phyloP scores from a whole-genome alignment of 2,888 invertebrate genomes.

The Leptopilina syphax region DNA sequence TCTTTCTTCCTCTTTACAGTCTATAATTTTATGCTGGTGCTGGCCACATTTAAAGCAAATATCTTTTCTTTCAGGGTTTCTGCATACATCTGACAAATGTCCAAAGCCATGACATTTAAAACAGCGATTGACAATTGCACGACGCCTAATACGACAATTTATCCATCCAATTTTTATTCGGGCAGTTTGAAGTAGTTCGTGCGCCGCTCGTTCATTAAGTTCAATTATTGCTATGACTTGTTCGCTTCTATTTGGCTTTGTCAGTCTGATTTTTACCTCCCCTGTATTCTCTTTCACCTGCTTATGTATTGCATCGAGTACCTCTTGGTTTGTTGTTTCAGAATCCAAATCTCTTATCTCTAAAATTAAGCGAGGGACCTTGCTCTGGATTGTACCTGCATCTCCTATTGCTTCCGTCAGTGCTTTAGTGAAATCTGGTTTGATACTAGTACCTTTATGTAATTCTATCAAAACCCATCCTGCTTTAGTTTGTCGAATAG shows the following conservation, averaged over 20 bases:
- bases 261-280: constrained; percentile 21
- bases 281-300: background rate
- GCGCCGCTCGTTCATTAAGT: constrained; percentile 25
- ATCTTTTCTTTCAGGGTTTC: constrained; percentile 5
- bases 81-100: background rate
- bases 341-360: no score
- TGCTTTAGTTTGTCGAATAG: no score
- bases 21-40: constrained; percentile 47
- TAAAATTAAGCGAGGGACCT: no score
- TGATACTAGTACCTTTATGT: no score
- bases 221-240: constrained; percentile 39
- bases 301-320: no score
- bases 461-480: no score
- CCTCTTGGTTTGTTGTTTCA: no score
- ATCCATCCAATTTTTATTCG: constrained; percentile 33
- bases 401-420: no score
- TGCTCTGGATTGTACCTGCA: no score
- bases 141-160: constrained; percentile 30
- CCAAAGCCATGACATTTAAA: constrained; percentile 43
- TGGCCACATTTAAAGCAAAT: constrained; percentile 53
- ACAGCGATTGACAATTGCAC: constrained; percentile 5
- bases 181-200: background rate
- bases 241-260: constrained; percentile 21
- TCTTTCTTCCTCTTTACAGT: constrained; percentile 36
- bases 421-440: no score